phyloP scores from a whole-genome alignment of 2,113 vertebrate species.

The Cryptotis parvus region DNA sequence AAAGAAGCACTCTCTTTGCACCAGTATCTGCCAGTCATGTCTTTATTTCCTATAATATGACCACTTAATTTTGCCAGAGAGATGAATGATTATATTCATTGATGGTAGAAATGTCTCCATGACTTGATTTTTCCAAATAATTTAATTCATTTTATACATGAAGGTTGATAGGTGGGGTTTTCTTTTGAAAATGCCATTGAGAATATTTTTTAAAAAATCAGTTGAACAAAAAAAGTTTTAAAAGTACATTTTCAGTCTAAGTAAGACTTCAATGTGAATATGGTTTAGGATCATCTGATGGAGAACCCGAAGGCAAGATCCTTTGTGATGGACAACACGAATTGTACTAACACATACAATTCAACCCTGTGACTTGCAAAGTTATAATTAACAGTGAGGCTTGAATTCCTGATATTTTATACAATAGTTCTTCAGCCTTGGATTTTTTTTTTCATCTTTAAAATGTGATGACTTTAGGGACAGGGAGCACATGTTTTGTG shows the following conservation, averaged over 20 bases:
- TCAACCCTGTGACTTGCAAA: not conserved
- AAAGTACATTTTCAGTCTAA: not conserved
- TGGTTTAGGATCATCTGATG: not conserved
- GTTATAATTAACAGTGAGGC: not conserved
- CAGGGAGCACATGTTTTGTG: too few relatives aligned
- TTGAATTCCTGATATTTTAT: not conserved
- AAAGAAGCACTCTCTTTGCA: not conserved
- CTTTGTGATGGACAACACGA: not conserved
- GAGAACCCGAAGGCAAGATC: not conserved
- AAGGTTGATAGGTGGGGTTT: not conserved
- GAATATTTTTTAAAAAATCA: not conserved
- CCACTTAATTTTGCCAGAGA: not conserved
- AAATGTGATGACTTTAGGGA: constrained; percentile 17
- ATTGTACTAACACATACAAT: not conserved
- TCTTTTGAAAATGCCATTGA: not conserved
- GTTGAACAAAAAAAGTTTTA: not conserved
- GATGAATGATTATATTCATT: not conserved
- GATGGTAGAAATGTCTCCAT: not conserved
- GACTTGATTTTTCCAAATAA: not conserved
- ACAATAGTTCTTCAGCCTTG: constrained; percentile 3
- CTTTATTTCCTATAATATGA: not conserved
- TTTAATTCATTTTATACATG: not conserved
- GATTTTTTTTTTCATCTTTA: constrained; percentile 16
- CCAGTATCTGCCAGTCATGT: not conserved
- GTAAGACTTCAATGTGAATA: not conserved